phyloP scores from a whole-genome alignment of 1,140 invertebrate genomes.

The Phocides pigmalion region DNA sequence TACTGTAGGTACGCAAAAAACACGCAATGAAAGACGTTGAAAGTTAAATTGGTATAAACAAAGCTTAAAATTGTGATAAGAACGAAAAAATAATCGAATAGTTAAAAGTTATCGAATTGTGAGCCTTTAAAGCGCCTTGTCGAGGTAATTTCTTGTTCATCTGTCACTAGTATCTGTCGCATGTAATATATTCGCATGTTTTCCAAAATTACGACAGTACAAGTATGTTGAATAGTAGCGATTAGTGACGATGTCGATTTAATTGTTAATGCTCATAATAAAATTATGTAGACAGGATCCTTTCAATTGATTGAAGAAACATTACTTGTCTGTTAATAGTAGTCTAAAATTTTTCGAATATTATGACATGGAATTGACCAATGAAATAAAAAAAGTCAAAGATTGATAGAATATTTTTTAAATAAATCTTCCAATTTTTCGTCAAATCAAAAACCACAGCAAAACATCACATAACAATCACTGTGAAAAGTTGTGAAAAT shows the following conservation, averaged over 20 bases:
- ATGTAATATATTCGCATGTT: slow-evolving; percentile 45
- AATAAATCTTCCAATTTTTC: too few relatives aligned
- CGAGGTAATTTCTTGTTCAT: slow-evolving; percentile 21
- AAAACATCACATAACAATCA: too few relatives aligned
- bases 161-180: slow-evolving; percentile 31
- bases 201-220: slow-evolving; percentile 25
- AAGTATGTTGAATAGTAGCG: slow-evolving; percentile 4
- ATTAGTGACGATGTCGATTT: slow-evolving; percentile 32
- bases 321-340: neutral
- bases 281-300: too few relatives aligned
- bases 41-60: neutral
- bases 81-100: neutral
- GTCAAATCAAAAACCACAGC: too few relatives aligned
- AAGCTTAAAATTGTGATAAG: neutral
- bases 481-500: too few relatives aligned
- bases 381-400: too few relatives aligned
- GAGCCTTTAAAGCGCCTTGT: slow-evolving; percentile 12
- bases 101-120: neutral
- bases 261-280: slow-evolving; percentile 2
- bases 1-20: too few relatives aligned
- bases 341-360: neutral
- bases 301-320: too few relatives aligned
- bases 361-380: too few relatives aligned
- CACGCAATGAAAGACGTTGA: too few relatives aligned
- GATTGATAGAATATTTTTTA: too few relatives aligned